A percentile compares a stretch with the other conserved stretches of the same genome.
Conservation (phyloP, 2,797 vertebrate species). For the Sorex maritimensis region DNA sequence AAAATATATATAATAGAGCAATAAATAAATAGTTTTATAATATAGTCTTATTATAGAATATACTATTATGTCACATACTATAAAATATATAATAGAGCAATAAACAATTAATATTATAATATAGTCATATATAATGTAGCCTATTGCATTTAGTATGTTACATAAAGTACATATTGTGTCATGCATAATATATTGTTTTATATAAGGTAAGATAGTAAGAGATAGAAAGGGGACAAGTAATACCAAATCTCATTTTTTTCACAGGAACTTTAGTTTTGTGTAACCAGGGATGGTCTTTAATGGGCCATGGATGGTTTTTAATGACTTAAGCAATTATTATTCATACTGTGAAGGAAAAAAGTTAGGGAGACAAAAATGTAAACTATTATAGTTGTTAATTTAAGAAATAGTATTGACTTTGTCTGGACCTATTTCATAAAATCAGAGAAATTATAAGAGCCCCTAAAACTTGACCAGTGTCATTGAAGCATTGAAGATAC, state of each 20-base stretch:
- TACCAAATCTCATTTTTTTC: background rate
- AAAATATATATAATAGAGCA: background rate
- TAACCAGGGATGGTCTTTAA: background rate
- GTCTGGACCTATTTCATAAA: slow-evolving; percentile 43
- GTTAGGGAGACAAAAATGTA: background rate
- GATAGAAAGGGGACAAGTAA: background rate
- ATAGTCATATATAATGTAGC: no score
- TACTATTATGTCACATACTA: background rate
- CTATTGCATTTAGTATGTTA: no score
- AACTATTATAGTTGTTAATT: background rate
- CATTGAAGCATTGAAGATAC: no score
- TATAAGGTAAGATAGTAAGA: no score
- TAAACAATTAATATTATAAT: background rate
- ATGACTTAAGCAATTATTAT: background rate
- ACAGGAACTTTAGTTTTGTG: background rate
- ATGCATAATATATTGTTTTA: no score
- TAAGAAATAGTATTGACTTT: background rate
- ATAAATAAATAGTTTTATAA: no score
- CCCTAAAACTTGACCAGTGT: background rate
- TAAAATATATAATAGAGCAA: background rate
- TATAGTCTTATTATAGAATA: background rate
- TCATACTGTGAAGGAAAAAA: background rate
- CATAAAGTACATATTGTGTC: no score
- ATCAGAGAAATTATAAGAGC: background rate
- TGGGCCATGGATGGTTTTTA: background rate